phyloP scores from a whole-genome alignment of 1,140 invertebrate species.

The Heliconius himera region DNA sequence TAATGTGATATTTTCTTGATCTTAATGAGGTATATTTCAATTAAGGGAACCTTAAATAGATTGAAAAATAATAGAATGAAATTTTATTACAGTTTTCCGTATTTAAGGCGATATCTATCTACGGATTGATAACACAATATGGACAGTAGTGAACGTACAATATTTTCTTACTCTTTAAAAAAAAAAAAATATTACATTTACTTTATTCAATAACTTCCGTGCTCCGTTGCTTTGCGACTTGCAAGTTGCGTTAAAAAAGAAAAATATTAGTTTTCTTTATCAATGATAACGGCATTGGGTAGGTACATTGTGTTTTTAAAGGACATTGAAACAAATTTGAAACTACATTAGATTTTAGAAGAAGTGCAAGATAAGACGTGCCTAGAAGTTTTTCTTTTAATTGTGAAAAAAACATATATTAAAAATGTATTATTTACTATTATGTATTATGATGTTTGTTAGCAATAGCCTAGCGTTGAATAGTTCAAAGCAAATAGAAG shows the following conservation, averaged over 20 bases:
- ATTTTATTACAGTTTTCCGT: too few relatives aligned
- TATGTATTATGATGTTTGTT: constrained; percentile 10
- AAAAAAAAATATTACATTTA: too few relatives aligned
- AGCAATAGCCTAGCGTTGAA: constrained; percentile 32
- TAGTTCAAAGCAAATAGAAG: constrained; percentile 55
- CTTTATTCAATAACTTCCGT: too few relatives aligned
- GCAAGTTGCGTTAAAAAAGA: background rate
- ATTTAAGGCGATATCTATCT: too few relatives aligned
- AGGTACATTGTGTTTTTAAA: background rate
- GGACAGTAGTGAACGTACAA: too few relatives aligned
- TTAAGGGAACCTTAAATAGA: too few relatives aligned
- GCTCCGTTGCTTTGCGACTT: too few relatives aligned
- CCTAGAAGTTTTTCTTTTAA: background rate
- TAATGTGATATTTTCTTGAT: too few relatives aligned
- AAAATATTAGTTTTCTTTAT: background rate
- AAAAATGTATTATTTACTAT: constrained; percentile 16
- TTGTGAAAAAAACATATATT: background rate
- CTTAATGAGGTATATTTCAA: too few relatives aligned
- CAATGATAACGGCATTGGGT: background rate
- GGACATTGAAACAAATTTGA: background rate
- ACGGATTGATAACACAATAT: too few relatives aligned
- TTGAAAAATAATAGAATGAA: too few relatives aligned
- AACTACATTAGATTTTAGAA: constrained; percentile 40
- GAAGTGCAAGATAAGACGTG: constrained; percentile 39
- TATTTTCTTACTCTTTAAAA: background rate